Base-by-base conservation (phyloP, 2,113 vertebrate genomes). In the Tricholaema leucomelas region DNA sequence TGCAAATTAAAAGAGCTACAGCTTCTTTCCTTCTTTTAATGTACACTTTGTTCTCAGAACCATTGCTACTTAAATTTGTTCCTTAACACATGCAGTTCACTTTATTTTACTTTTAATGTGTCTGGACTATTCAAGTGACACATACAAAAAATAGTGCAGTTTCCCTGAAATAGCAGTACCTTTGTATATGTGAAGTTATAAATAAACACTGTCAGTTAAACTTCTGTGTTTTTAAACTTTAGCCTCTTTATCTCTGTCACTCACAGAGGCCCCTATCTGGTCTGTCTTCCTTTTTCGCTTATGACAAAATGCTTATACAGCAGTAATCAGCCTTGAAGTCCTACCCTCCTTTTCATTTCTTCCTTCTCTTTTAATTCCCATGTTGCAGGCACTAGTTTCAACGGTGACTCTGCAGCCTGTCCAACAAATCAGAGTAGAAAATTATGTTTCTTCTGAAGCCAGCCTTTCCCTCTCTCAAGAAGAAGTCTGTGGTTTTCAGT, bases 81-180 rank as follows among this genome's bases (percentile, higher is more conserved):
- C 81, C 63, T 96, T 93, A 95, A 95, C 76, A 93, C 92, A 96
- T 90, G 73, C 11, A 11, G 87, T 96, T 95, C 92, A 93, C 94
- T 97, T 97, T 97, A 97, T 96, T 97, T 97, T 97, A 95, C 65
- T 97, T 96, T 96, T 91, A 96, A 72, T 95, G 56, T 96, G 75
- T 86, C 75, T 95, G 80, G 71, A 95, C 86, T 92, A 93, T 97
- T 97, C 92, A 96, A 95, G 91, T 96, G 95, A 97, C 93, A 95
- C 76, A 65, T 67, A 95, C 96, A 96, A 97, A 97, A 97, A 96
- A 95, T 94, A 96, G 81, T 60, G 56, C 81, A 2, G 78, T 93
- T 96, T 96, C 88, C 69, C 87, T 81, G 95, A 96, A 97, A 96
- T 85, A 94, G 87, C 89, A 73, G 69, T 93, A 83, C 89, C 89